Percentiles rank a stretch among this genome's conserved stretches.
Evolutionary conservation across 2,888 invertebrate species (phyloP).

Genomic region (Ormyrus rosae): DNA sequence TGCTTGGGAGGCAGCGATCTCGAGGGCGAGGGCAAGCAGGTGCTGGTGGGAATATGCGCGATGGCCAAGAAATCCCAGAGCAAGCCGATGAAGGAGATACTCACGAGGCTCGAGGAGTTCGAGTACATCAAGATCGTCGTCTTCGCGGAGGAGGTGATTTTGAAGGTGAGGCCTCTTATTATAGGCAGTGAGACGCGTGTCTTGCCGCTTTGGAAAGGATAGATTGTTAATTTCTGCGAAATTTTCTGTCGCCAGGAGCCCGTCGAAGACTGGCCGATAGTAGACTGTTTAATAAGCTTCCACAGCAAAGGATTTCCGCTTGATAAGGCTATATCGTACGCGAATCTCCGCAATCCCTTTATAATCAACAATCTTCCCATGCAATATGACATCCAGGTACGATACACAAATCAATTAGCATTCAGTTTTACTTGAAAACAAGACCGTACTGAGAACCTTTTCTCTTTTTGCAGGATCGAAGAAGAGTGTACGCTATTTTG

Average conservation of each 20-base stretch:
- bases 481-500: conserved; percentile 96
- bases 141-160: conserved; percentile 96
- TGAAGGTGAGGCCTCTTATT: conserved; percentile 82
- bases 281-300: conserved; percentile 98
- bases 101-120: conserved; percentile 96
- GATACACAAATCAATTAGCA: conserved; percentile 51
- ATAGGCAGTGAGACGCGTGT: background rate
- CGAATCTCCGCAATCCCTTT: conserved; percentile 94
- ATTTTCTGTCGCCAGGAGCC: conserved; percentile 81
- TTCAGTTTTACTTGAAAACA: too few species aligned
- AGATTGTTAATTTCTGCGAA: background rate
- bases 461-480: conserved; percentile 82
- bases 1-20: conserved; percentile 75
- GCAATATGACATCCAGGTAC: conserved; percentile 97
- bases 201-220: too few species aligned
- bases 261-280: conserved; percentile 98
- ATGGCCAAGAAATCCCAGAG: conserved; percentile 99
- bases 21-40: conserved; percentile 86
- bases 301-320: conserved; percentile 99
- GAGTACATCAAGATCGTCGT: conserved; percentile 96
- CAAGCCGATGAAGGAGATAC: conserved; percentile 99
- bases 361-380: conserved; percentile 98
- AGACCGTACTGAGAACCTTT: too few species aligned
- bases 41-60: conserved; percentile 98
- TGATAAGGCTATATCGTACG: conserved; percentile 98